Conservation (phyloP, 1,140 invertebrate species). For the Tribolium castaneum region DNA sequence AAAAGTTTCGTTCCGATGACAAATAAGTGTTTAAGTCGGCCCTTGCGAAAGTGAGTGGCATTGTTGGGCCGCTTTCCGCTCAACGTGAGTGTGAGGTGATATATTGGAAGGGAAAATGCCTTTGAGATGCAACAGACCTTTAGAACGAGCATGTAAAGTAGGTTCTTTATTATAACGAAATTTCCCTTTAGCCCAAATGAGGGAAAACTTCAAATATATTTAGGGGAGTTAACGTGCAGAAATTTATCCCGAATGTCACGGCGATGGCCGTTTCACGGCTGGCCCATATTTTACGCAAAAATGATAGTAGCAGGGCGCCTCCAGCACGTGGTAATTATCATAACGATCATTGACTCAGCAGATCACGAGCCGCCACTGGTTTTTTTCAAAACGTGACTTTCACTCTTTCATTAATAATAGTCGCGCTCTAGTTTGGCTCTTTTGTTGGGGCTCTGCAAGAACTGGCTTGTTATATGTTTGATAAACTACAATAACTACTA, state of each 20-base stretch:
- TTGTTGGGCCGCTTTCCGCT: constrained; percentile 14
- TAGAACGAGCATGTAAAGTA: constrained; percentile 58
- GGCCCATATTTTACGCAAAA: constrained; percentile 1
- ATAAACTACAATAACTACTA: constrained; percentile 19
- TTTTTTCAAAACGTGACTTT: constrained; percentile 26
- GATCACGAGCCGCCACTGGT: constrained; percentile 28
- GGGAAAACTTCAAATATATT: constrained; percentile 49
- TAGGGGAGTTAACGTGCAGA: constrained; percentile 12
- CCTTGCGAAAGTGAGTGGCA: constrained; percentile 17
- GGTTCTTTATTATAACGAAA: constrained; percentile 57
- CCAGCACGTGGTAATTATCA: not conserved
- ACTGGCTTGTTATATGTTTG: constrained; percentile 14
- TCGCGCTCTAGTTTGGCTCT: constrained; percentile 1
- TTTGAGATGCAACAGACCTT: constrained; percentile 49
- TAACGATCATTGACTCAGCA: constrained; percentile 3
- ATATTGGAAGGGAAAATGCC: constrained; percentile 47
- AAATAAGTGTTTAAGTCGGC: not conserved
- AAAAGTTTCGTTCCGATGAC: constrained; percentile 15
- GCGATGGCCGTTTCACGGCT: not conserved
- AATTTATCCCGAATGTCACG: constrained; percentile 3
- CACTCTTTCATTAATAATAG: constrained; percentile 11
- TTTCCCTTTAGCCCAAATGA: constrained; percentile 57
- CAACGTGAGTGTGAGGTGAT: constrained; percentile 45
- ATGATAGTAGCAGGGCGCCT: not conserved
- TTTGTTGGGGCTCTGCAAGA: constrained; percentile 9